phyloP scores from a whole-genome alignment of 2,797 vertebrate species.

The Myoxocephalus aenaeus region DNA sequence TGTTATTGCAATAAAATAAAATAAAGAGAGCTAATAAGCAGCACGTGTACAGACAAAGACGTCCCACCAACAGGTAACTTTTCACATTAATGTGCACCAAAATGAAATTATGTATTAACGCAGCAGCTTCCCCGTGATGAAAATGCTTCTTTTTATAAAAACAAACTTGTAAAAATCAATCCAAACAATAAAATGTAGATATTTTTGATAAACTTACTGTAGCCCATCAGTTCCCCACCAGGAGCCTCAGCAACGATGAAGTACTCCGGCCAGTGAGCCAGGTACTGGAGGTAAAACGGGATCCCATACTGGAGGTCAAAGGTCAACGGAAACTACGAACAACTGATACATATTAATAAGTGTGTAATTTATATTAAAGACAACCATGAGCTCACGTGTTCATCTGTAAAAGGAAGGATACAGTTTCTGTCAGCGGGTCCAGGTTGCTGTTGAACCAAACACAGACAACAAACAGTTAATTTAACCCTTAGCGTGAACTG shows the following conservation, averaged over 20 bases:
- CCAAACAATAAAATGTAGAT: too few species aligned
- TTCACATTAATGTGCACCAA: background rate
- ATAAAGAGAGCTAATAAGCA: too few species aligned
- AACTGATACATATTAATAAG: too few species aligned
- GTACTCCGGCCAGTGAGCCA: slow-evolving; percentile 98
- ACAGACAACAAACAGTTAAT: slow-evolving; percentile 1
- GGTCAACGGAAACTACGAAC: slow-evolving; percentile 37
- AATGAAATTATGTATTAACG: too few species aligned
- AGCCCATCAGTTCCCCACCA: slow-evolving; percentile 96
- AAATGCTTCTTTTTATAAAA: too few species aligned
- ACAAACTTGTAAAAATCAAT: too few species aligned
- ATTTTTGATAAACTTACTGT: slow-evolving; percentile 85
- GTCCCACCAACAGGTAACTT: too few species aligned
- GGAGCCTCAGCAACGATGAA: slow-evolving; percentile 97
- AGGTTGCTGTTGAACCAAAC: slow-evolving; percentile 86
- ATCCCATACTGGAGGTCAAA: slow-evolving; percentile 90
- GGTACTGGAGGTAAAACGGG: slow-evolving; percentile 97
- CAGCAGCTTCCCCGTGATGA: too few species aligned
- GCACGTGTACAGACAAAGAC: too few species aligned
- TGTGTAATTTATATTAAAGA: background rate
- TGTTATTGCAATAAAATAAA: too few species aligned
- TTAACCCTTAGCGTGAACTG: background rate
- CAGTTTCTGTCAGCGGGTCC: slow-evolving; percentile 96
- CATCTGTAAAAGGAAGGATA: slow-evolving; percentile 85
- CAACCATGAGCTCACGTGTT: too few species aligned